Percentiles rank a stretch among this genome's conserved stretches.
These are phyloP conservation scores for Halichoerus grypus DNA, from an alignment of 2,113 vertebrate species.

Conservation along the genomic window DNA sequence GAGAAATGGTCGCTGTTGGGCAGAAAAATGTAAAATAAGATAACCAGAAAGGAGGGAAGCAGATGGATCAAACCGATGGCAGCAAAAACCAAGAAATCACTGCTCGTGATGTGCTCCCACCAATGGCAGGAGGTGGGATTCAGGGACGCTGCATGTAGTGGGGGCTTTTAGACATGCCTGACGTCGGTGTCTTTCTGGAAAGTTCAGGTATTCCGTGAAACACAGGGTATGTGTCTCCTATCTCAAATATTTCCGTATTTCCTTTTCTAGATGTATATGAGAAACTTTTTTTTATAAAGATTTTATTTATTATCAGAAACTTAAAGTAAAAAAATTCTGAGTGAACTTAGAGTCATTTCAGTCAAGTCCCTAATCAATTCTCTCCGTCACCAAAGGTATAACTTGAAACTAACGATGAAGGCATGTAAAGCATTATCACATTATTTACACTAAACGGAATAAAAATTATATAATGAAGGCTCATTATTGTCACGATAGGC, in stretches of 20 bases:
- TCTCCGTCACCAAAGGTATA: neutral
- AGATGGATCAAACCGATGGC: rapidly evolving
- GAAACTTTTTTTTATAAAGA: neutral
- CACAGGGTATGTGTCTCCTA: neutral
- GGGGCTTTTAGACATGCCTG: neutral
- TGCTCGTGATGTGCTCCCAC: neutral
- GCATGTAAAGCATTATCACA: neutral
- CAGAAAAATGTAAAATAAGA: neutral
- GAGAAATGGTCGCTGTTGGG: rapidly evolving
- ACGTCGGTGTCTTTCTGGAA: neutral
- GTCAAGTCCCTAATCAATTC: neutral
- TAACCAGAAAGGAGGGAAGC: neutral
- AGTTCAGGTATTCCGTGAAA: neutral
- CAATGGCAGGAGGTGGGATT: rapidly evolving
- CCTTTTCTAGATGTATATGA: neutral
- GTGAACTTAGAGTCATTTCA: neutral
- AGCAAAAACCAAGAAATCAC: rapidly evolving
- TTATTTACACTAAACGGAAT: neutral
- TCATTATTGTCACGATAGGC: neutral
- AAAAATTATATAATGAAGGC: too few species aligned
- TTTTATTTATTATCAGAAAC: neutral
- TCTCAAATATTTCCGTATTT: neutral
- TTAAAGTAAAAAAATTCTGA: neutral
- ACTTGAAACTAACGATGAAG: neutral
- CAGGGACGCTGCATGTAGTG: neutral